Evolutionary conservation across 2,888 invertebrate species (phyloP).

Genomic region (Lypha dubia): DNA sequence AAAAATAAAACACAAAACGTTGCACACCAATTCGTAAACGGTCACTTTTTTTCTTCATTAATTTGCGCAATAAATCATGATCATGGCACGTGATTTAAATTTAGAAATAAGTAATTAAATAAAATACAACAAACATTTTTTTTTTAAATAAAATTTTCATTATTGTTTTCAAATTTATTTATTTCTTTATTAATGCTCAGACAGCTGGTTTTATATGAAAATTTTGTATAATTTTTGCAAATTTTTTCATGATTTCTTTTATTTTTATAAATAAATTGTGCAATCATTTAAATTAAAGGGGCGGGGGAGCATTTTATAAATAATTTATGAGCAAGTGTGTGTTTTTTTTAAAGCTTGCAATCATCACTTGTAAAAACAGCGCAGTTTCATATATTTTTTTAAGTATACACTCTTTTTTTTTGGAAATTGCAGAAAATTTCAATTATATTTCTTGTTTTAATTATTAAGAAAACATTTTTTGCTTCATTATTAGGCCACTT

Average conservation of each 20-base stretch:
- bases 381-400: background rate
- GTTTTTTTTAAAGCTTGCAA: background rate
- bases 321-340: conserved; percentile 41
- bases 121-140: conserved; percentile 30
- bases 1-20: background rate
- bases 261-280: conserved; percentile 59
- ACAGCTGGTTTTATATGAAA: conserved; percentile 61
- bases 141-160: conserved; percentile 11
- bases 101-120: conserved; percentile 64
- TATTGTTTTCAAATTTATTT: background rate
- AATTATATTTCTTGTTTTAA: conserved; percentile 26
- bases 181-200: conserved; percentile 52
- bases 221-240: conserved; percentile 35
- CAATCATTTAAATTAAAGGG: conserved; percentile 66
- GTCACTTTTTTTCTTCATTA: conserved; percentile 70
- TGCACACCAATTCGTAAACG: conserved; percentile 51
- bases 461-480: background rate
- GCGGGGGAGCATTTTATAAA: conserved; percentile 57
- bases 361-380: conserved; percentile 7
- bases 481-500: background rate
- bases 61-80: conserved; percentile 80
- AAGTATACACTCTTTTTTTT: conserved; percentile 14
- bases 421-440: conserved; percentile 23
- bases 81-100: conserved; percentile 77
- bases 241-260: conserved; percentile 20